Percentiles rank a stretch among this genome's conserved stretches.
phyloP scores from a whole-genome alignment of 2,888 invertebrate genomes.

The Plutella xylostella region DNA sequence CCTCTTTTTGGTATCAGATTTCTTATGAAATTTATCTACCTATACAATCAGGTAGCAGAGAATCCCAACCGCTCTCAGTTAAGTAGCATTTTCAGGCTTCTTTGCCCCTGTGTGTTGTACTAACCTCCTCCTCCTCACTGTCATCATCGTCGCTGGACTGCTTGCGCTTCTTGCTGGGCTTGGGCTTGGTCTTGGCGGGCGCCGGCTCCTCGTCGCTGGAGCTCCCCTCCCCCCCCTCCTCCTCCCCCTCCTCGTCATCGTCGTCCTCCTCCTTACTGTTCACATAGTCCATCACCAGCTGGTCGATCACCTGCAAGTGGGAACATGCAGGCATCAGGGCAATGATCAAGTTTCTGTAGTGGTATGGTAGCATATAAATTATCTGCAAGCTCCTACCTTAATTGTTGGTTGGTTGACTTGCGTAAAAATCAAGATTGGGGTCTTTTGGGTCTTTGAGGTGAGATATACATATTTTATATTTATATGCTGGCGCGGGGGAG shows the following conservation, averaged over 20 bases:
- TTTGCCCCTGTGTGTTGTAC: background rate
- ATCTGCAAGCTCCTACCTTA: too few relatives aligned
- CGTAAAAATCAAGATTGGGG: too few relatives aligned
- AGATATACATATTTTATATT: too few relatives aligned
- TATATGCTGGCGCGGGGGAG: too few relatives aligned
- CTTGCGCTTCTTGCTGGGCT: constrained; percentile 33
- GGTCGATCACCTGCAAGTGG: constrained; percentile 81
- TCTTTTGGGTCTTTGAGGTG: too few relatives aligned
- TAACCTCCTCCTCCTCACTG: constrained; percentile 26
- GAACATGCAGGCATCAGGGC: background rate
- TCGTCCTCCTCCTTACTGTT: constrained; percentile 45
- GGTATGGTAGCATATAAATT: too few relatives aligned
- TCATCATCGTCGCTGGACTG: constrained; percentile 26
- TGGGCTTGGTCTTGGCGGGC: constrained; percentile 62
- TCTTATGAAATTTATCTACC: background rate
- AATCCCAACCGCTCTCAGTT: background rate
- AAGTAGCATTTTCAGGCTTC: background rate
- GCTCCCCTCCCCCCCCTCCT: constrained; percentile 56
- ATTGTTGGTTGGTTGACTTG: too few relatives aligned
- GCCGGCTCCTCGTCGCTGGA: constrained; percentile 46
- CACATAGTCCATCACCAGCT: constrained; percentile 84
- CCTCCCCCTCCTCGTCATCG: constrained; percentile 29
- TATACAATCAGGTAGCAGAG: background rate
- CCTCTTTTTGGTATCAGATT: background rate
- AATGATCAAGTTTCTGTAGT: constrained; percentile 59